Evolutionary conservation across 64 coral and sea anemone genomes (phyloP).

Genomic region (Cladopsammia gracilis): DNA sequence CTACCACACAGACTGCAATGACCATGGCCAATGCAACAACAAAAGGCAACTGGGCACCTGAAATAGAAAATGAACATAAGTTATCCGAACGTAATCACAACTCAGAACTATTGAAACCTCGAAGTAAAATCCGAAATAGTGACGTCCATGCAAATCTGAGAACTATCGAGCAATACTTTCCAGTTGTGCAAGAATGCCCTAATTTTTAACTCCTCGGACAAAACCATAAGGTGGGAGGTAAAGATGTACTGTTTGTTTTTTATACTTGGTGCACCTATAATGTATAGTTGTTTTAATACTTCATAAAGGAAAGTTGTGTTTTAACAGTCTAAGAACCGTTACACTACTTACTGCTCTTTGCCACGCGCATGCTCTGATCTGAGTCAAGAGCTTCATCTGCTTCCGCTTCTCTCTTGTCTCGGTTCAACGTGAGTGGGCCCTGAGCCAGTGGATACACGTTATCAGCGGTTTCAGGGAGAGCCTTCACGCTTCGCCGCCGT

Average conservation of each 20-base stretch:
- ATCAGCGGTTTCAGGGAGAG: neutral
- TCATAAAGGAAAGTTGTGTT: no score
- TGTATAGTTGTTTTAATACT: no score
- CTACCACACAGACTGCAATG: slow-evolving; percentile 5
- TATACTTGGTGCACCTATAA: no score
- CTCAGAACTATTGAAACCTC: neutral
- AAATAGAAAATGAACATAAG: neutral
- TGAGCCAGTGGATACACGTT: slow-evolving; percentile 27
- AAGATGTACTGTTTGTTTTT: no score
- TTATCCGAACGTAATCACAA: neutral
- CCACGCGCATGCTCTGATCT: neutral
- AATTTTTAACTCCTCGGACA: no score
- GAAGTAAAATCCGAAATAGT: no score
- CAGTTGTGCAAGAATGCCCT: no score
- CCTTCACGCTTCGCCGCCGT: neutral
- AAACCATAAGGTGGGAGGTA: no score
- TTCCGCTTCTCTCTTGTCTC: slow-evolving; percentile 10
- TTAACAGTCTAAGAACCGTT: no score
- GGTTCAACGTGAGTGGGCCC: slow-evolving; percentile 2
- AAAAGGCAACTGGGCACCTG: slow-evolving; percentile 10
- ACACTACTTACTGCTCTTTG: neutral
- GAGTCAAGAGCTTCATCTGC: neutral
- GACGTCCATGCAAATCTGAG: no score
- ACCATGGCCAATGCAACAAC: neutral
- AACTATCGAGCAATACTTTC: no score